phyloP scores from a whole-genome alignment of 37 sponge, comb jelly and placozoan species.

The Oopsacas minuta region DNA sequence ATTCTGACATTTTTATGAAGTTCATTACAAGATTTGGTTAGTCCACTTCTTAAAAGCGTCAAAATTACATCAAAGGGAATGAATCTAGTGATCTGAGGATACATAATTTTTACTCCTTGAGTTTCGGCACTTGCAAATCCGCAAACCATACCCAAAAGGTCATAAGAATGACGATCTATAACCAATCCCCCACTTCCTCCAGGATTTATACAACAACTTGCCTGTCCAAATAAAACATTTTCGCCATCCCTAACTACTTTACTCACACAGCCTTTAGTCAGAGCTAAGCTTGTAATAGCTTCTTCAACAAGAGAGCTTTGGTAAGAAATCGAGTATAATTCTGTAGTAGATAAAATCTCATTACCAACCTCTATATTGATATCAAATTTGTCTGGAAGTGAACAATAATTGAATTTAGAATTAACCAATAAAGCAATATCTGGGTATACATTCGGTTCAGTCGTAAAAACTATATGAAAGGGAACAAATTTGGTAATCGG shows the following conservation, averaged over 20 bases:
- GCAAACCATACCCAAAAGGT: neutral
- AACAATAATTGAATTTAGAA: neutral
- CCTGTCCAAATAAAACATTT: neutral
- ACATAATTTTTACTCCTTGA: neutral
- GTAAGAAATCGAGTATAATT: too few species aligned
- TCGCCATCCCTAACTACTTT: neutral
- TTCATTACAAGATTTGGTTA: neutral
- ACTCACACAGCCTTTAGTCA: neutral
- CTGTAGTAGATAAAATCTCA: too few species aligned
- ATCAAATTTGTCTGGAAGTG: neutral
- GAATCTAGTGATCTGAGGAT: neutral
- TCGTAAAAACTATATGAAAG: neutral
- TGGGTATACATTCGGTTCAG: neutral
- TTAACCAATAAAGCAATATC: neutral
- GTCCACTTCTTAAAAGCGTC: neutral
- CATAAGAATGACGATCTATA: neutral
- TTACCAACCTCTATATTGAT: neutral
- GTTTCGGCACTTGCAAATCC: neutral
- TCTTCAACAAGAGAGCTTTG: neutral
- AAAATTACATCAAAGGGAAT: neutral
- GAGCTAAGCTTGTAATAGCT: neutral
- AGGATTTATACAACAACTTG: neutral
- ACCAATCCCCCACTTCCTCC: neutral
- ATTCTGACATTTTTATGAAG: neutral
- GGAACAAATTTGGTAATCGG: neutral